These are phyloP conservation scores for Fragum whitleyi DNA, from an alignment of 2,888 invertebrate species.

Conservation along the genomic window DNA sequence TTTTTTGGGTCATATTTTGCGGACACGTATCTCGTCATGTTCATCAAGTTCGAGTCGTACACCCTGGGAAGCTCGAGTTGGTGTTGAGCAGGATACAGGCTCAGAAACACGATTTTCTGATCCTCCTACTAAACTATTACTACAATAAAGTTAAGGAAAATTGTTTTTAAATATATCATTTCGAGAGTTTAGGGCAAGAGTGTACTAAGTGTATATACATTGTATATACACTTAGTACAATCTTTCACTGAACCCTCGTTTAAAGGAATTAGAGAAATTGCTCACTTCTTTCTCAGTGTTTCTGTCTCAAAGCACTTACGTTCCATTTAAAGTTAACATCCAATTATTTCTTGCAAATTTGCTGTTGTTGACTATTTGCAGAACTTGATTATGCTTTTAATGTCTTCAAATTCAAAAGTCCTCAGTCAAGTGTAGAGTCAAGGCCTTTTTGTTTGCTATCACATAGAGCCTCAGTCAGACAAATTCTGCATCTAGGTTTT, in stretches of 20 bases:
- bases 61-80: constrained; percentile 58
- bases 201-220: too few species aligned
- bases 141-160: constrained; percentile 35
- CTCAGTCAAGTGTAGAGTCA: too few species aligned
- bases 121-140: constrained; percentile 63
- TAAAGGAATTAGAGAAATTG: not conserved
- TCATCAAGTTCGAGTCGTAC: constrained; percentile 78
- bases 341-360: too few species aligned
- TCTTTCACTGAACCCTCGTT: not conserved
- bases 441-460: too few species aligned
- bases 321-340: too few species aligned
- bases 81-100: constrained; percentile 69
- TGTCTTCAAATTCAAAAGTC: too few species aligned
- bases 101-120: constrained; percentile 64
- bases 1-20: constrained; percentile 57
- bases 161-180: not conserved
- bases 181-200: too few species aligned
- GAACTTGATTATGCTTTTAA: too few species aligned
- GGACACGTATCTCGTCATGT: constrained; percentile 75
- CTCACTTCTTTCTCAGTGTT: not conserved
- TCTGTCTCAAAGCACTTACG: not conserved
- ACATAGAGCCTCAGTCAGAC: too few species aligned
- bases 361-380: too few species aligned
- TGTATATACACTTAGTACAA: too few species aligned
- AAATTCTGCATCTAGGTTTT: too few species aligned